Conservation (phyloP, 2,888 invertebrate species). For the Cosmopolites sordidus region DNA sequence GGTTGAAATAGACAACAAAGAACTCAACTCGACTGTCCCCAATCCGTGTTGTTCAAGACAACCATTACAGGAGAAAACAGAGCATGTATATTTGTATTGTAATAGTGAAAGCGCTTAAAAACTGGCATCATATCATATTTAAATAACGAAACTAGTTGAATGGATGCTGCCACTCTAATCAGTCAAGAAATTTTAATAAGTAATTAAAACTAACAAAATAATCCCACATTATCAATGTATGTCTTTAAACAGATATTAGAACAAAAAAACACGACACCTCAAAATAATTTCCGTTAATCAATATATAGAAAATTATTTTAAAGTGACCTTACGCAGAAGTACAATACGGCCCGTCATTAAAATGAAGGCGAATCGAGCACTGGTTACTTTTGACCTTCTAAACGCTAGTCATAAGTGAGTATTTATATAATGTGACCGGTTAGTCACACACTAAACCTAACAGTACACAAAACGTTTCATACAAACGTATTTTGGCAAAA, state of each 20-base stretch:
- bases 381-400: too few relatives aligned
- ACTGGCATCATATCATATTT: not conserved
- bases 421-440: not conserved
- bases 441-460: not conserved
- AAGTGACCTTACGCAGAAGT: too few relatives aligned
- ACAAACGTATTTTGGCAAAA: not conserved
- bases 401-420: not conserved
- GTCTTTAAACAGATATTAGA: too few relatives aligned
- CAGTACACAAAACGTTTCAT: constrained; percentile 1
- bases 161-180: constrained; percentile 14
- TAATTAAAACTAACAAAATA: too few relatives aligned
- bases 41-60: not conserved
- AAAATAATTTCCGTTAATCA: too few relatives aligned
- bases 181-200: not conserved
- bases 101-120: not conserved
- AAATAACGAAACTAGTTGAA: not conserved
- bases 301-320: too few relatives aligned
- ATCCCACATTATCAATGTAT: too few relatives aligned
- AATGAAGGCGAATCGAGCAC: too few relatives aligned
- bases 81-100: not conserved
- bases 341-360: too few relatives aligned
- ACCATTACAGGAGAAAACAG: not conserved
- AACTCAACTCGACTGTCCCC: not conserved
- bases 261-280: too few relatives aligned
- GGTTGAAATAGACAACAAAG: not conserved